Percentiles rank a stretch among this genome's conserved stretches.
phyloP scores from a whole-genome alignment of 2,888 invertebrate species.

The Camponotus fellah region DNA sequence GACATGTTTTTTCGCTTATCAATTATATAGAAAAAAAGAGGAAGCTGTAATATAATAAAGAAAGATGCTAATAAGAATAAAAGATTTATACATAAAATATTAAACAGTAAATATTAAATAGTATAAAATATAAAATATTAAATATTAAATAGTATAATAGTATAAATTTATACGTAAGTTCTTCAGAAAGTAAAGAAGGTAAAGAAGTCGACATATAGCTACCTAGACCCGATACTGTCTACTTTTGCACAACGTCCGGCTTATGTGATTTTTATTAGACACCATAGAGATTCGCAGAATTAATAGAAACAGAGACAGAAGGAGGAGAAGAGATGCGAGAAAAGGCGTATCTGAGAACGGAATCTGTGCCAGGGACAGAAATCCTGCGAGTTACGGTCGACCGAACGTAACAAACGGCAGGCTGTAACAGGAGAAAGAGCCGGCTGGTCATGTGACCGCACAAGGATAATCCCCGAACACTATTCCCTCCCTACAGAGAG shows the following conservation, averaged over 20 bases:
- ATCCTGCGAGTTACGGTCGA: conserved; percentile 54
- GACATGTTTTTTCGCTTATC: not conserved
- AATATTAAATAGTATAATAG: no score
- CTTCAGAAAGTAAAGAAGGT: no score
- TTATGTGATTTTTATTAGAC: not conserved
- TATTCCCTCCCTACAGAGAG: conserved; percentile 41
- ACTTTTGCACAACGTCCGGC: not conserved
- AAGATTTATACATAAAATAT: not conserved
- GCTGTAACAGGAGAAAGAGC: conserved; percentile 31
- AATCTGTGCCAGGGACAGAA: conserved; percentile 32
- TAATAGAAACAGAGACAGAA: not conserved
- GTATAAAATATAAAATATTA: no score
- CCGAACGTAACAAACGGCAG: conserved; percentile 54
- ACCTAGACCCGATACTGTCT: not conserved
- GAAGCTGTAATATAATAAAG: not conserved
- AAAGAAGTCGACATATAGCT: not conserved
- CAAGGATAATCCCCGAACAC: conserved; percentile 50
- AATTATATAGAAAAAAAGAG: not conserved
- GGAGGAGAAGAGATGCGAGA: not conserved
- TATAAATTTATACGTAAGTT: no score
- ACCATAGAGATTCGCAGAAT: not conserved
- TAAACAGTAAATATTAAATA: no score
- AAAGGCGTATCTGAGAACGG: not conserved
- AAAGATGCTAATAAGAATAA: not conserved
- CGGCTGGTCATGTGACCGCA: conserved; percentile 41